These are phyloP conservation scores for Pipa parva DNA, from an alignment of 2,113 vertebrate species.

Conservation along the genomic window DNA sequence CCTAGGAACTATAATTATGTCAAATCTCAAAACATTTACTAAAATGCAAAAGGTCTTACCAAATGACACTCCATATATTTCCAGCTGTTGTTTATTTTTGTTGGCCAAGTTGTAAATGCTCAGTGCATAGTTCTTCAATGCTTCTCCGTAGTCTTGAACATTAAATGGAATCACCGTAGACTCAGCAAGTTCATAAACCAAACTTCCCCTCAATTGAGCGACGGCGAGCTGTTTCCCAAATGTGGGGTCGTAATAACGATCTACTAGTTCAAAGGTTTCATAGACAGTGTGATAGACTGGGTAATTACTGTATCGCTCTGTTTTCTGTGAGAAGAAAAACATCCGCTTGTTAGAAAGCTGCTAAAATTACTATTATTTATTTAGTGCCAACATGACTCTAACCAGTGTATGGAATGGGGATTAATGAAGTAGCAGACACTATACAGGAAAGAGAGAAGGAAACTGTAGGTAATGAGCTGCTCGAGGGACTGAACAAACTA, in stretches of 20 bases:
- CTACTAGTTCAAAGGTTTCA: slow-evolving; percentile 90
- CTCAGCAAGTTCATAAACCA: slow-evolving; percentile 81
- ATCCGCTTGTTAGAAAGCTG: too few relatives aligned
- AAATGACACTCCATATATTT: slow-evolving; percentile 70
- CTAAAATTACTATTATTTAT: too few relatives aligned
- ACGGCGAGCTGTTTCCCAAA: slow-evolving; percentile 78
- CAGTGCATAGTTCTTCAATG: slow-evolving; percentile 69
- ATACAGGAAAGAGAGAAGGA: too few relatives aligned
- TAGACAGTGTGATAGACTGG: slow-evolving; percentile 91
- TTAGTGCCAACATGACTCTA: too few relatives aligned
- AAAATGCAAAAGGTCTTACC: slow-evolving; percentile 66
- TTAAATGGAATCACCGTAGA: slow-evolving; percentile 79
- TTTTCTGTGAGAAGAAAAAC: slow-evolving; percentile 66
- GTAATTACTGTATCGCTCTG: slow-evolving; percentile 86
- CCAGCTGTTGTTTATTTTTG: slow-evolving; percentile 61
- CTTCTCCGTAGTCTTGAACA: slow-evolving; percentile 74
- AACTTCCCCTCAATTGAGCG: slow-evolving; percentile 76
- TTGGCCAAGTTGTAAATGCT: slow-evolving; percentile 69
- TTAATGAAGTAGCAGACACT: too few relatives aligned
- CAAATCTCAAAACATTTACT: too few relatives aligned
- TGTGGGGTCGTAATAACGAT: slow-evolving; percentile 82
- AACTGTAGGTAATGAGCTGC: too few relatives aligned
- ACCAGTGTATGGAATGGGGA: too few relatives aligned
- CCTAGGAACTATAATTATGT: too few relatives aligned
- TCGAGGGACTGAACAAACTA: too few relatives aligned